Evolutionary conservation across 2,113 vertebrate genomes (phyloP).

Genomic region (Nematolebias whitei): DNA sequence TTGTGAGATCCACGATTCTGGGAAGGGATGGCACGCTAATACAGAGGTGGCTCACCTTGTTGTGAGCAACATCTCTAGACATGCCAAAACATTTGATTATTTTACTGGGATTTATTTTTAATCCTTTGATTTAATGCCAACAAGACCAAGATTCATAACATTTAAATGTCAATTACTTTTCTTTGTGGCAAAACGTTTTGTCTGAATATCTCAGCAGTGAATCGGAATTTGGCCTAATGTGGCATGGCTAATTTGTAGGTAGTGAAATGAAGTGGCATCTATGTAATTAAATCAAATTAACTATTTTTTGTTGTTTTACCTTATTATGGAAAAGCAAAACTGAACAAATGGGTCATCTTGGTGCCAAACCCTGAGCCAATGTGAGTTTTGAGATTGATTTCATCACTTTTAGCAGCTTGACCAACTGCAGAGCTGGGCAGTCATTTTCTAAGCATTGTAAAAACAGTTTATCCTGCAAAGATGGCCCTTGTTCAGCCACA

Average conservation of each 20-base stretch:
- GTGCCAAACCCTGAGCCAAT: background rate
- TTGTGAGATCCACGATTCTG: constrained; percentile 15
- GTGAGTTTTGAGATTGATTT: constrained; percentile 4
- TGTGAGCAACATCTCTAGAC: constrained; percentile 32
- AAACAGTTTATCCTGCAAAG: constrained; percentile 24
- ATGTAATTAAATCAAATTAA: constrained; percentile 18
- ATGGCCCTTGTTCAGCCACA: constrained; percentile 20
- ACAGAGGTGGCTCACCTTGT: constrained; percentile 29
- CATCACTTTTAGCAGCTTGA: background rate
- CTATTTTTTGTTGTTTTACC: constrained; percentile 8
- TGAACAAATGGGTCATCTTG: background rate
- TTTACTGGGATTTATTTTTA: constrained; percentile 56
- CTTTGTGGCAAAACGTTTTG: constrained; percentile 40
- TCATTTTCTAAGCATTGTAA: constrained; percentile 4
- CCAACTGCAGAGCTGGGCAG: background rate
- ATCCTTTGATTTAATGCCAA: constrained; percentile 67
- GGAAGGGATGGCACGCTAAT: constrained; percentile 18
- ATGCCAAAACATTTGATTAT: constrained; percentile 53
- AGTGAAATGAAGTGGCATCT: constrained; percentile 6
- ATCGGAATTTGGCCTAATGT: constrained; percentile 17
- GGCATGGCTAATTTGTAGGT: constrained; percentile 28
- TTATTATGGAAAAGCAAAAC: constrained; percentile 5
- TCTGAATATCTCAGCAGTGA: constrained; percentile 41
- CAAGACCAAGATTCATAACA: constrained; percentile 53
- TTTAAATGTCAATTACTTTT: constrained; percentile 65